Conservation (phyloP, 2,113 vertebrate genomes). For the Terrapene triunguis region DNA sequence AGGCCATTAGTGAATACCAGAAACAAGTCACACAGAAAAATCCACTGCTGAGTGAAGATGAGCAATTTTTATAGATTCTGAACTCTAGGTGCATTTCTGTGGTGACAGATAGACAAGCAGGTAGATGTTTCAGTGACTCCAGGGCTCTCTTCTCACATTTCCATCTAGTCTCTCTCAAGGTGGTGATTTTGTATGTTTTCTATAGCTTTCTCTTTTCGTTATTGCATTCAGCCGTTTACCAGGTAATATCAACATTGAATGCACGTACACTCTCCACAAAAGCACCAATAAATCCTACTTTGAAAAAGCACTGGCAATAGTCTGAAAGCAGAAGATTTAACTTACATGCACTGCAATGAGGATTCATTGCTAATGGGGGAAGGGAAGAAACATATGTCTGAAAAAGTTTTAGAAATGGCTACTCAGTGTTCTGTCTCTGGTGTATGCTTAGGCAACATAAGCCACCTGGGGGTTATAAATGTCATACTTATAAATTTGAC, state of each 20-base stretch:
- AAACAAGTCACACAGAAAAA: background rate
- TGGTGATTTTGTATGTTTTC: background rate
- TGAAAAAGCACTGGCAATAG: background rate
- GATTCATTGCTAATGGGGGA: background rate
- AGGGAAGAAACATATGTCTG: background rate
- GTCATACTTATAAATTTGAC: background rate
- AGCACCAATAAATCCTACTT: background rate
- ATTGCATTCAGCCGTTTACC: background rate
- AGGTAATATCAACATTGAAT: background rate
- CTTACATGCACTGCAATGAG: background rate
- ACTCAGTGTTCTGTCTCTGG: background rate
- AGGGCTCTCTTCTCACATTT: background rate
- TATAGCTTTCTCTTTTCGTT: background rate
- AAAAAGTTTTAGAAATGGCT: background rate
- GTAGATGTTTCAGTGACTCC: background rate
- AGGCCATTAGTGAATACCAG: background rate
- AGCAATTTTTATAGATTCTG: background rate
- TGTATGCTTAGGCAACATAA: background rate
- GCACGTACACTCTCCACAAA: background rate
- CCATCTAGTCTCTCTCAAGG: background rate
- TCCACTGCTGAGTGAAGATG: rapidly evolving
- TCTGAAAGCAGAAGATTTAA: background rate
- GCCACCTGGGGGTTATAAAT: background rate
- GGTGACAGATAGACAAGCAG: background rate
- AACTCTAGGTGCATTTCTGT: background rate